Evolutionary conservation across 2,888 invertebrate species (phyloP), one percentile per base, ranked within the genome.

Genomic region (Platycheirus albimanus): DNA sequence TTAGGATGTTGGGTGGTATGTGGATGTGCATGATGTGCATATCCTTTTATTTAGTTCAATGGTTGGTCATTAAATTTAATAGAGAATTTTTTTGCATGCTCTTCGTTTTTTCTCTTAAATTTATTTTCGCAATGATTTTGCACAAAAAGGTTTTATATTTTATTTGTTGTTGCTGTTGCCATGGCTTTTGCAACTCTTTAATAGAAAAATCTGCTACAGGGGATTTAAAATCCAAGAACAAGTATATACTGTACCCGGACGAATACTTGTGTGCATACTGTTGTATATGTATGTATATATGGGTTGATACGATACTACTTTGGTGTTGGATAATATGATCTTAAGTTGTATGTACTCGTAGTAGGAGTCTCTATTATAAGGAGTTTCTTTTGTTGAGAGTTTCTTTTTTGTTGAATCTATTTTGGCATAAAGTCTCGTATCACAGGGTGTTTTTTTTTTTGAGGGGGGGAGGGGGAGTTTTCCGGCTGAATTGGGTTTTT

Each of bases 21-120:
- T 78, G 49, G 69, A 64, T 78, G 78, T 83, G 83, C 78, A 74
- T 67, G 77, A 83, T 83, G 81, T 77, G 81, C 81, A 83, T 83
- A 83, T 83, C 78, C 74, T 78, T 83, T 83, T 83, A 83, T 83
- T 83, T 83, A 83, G 83, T 83, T 83, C 83, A 83, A 83, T 78
- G 83, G 83, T 72, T 78, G 78, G 83, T 78, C 83, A 77, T 83
- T 83, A 83, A 78, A 83, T 83, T 83, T 78, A 83, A 83, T 83
- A 83, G 72, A 72, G 72, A 63, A 11, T 33, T 76, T 54, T 51
- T 77, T 54, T 76, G 41, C 13, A n/a, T n/a, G 6, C 15, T 5
- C 24, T 7, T 33, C n/a, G 1, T 51, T 54, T 43, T 38, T 51
- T 19, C 36, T 24, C 11, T 70, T 45, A 45, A 52, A 58, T 17